phyloP scores from a whole-genome alignment of 2,888 invertebrate species.

The Limnephilus auricula region DNA sequence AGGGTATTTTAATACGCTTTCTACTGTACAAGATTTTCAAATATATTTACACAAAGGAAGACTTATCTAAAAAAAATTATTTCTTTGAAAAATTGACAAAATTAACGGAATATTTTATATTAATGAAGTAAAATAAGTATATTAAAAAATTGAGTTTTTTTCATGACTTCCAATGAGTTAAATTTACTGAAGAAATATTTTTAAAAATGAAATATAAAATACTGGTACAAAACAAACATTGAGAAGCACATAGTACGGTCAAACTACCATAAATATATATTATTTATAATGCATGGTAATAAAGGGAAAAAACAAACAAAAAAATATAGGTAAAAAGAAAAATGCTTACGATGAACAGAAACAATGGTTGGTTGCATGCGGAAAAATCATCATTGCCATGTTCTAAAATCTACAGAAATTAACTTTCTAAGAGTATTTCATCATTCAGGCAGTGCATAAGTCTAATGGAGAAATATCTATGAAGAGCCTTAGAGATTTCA shows the following conservation, averaged over 20 bases:
- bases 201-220: not conserved
- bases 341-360: conserved; percentile 62
- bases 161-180: not conserved
- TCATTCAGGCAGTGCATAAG: conserved; percentile 61
- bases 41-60: not conserved
- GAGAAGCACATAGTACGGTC: not conserved
- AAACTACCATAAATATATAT: not conserved
- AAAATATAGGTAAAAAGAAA: conserved; percentile 56
- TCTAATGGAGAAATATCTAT: conserved; percentile 64
- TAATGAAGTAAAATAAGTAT: not conserved
- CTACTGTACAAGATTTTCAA: not conserved
- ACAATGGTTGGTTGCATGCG: conserved; percentile 38
- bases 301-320: conserved; percentile 15
- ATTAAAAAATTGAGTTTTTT: too few species aligned
- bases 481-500: conserved; percentile 63
- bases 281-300: not conserved
- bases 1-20: not conserved
- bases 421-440: conserved; percentile 50
- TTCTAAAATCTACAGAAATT: conserved; percentile 51
- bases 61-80: not conserved
- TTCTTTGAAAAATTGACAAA: not conserved
- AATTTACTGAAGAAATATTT: not conserved
- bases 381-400: conserved; percentile 33
- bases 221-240: not conserved
- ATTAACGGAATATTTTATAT: not conserved